phyloP scores from a whole-genome alignment of 2,888 invertebrate species.

The Xanthorhoe designata region DNA sequence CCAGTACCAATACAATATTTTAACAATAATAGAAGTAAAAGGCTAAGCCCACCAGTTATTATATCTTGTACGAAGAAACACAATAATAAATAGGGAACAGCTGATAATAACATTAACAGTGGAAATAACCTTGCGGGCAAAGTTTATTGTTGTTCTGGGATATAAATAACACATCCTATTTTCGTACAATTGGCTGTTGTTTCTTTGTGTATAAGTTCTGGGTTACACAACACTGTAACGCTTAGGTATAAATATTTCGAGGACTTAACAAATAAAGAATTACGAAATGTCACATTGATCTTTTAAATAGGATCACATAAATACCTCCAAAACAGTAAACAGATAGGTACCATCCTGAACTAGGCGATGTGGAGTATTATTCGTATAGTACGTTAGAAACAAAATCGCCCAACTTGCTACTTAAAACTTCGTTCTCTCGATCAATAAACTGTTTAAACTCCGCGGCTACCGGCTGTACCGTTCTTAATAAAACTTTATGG shows the following conservation, averaged over 20 bases:
- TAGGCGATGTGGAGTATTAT: too few species aligned
- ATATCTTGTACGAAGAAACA: conserved; percentile 1
- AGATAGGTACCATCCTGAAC: too few species aligned
- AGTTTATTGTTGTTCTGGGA: conserved; percentile 13
- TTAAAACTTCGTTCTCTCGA: background rate
- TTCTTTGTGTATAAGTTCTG: background rate
- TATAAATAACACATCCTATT: conserved; percentile 18
- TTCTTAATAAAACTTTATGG: conserved; percentile 36
- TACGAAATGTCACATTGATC: too few species aligned
- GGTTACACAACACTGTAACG: background rate
- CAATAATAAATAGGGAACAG: conserved; percentile 12
- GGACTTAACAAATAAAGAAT: too few species aligned
- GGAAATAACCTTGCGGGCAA: conserved; percentile 12
- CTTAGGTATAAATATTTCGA: too few species aligned
- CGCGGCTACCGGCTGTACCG: conserved; percentile 5
- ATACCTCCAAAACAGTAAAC: background rate
- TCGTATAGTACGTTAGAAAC: too few species aligned
- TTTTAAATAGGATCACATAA: background rate
- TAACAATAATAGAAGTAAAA: conserved; percentile 1
- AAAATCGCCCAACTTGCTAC: background rate
- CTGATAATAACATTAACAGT: conserved; percentile 24
- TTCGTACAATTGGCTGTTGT: conserved; percentile 1
- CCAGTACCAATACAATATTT: too few species aligned
- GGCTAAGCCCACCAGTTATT: background rate
- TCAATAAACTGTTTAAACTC: background rate